Evolutionary conservation across 2,113 vertebrate species (phyloP).

Genomic region (Notarius quadriscutis): DNA sequence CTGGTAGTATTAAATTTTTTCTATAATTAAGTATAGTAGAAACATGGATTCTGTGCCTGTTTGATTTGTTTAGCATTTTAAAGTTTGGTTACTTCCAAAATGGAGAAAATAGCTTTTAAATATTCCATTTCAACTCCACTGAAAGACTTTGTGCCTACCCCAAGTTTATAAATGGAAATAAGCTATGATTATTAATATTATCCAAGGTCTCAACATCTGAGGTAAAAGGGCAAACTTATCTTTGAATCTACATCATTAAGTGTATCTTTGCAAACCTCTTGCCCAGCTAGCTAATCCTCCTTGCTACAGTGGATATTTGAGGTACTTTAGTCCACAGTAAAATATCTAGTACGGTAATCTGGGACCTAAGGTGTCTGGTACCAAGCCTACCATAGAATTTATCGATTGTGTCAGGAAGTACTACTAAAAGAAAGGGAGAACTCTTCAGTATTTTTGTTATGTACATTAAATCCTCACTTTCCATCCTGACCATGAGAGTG

Average conservation of each 20-base stretch:
- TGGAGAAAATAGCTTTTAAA: neutral
- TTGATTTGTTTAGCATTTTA: neutral
- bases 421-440: neutral
- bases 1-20: neutral
- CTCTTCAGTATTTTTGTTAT: neutral
- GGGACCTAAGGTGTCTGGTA: neutral
- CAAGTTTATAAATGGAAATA: neutral
- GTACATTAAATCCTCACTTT: neutral
- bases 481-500: neutral
- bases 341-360: neutral
- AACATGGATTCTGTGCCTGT: neutral
- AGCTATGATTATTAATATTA: neutral
- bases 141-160: neutral
- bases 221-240: neutral
- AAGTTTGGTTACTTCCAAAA: neutral
- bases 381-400: neutral
- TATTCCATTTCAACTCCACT: neutral
- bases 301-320: constrained; percentile 32
- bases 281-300: neutral
- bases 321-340: neutral
- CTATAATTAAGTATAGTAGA: neutral
- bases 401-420: neutral
- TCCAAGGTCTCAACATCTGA: neutral
- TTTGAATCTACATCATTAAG: neutral
- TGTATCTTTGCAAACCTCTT: neutral